These are phyloP conservation scores for Andricus quercusramuli DNA, from an alignment of 2,888 invertebrate species.

Conservation along the genomic window DNA sequence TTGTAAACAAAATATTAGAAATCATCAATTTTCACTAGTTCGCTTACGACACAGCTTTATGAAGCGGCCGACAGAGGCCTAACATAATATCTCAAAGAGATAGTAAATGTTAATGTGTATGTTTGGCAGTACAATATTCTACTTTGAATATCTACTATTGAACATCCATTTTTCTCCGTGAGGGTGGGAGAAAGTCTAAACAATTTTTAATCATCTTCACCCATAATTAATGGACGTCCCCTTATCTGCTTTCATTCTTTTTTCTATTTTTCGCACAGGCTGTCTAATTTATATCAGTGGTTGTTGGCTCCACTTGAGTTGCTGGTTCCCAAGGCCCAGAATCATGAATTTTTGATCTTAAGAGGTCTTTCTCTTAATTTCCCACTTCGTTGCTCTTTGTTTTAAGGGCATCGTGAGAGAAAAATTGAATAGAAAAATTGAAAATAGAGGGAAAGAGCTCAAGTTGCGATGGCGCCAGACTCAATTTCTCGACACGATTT, in stretches of 20 bases:
- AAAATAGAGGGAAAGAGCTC: constrained; percentile 28
- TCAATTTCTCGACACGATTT: constrained; percentile 31
- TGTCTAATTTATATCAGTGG: background rate
- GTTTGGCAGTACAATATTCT: no score
- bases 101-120: no score
- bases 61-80: no score
- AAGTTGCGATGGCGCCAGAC: constrained; percentile 43
- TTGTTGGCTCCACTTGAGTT: background rate
- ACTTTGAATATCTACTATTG: no score
- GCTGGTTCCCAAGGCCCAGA: background rate
- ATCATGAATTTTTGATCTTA: background rate
- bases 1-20: no score
- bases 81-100: no score
- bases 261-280: background rate
- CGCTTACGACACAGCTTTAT: no score
- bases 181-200: no score
- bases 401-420: constrained; percentile 18
- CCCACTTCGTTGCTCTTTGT: constrained; percentile 12
- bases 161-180: no score
- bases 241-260: background rate
- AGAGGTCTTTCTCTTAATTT: constrained; percentile 11
- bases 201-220: no score
- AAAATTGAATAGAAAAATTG: constrained; percentile 25
- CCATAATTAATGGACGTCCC: no score
- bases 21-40: no score